Conservation (phyloP, 2,888 invertebrate genomes). For the Desoria tigrina region DNA sequence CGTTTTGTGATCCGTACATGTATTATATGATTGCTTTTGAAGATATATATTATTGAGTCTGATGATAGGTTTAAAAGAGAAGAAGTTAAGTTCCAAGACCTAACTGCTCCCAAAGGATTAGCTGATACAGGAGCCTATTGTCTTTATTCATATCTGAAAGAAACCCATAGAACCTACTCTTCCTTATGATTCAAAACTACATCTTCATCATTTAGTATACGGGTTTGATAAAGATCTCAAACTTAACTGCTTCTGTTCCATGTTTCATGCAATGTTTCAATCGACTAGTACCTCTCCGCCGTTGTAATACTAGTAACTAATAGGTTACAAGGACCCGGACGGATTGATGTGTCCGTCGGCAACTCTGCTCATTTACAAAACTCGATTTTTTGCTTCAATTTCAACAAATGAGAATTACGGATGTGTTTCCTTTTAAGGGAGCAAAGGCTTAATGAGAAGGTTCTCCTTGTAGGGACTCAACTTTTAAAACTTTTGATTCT, state of each 20-base stretch:
- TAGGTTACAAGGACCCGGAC: background rate
- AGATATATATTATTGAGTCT: background rate
- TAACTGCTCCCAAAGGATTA: no score
- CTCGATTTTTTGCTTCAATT: constrained; percentile 21
- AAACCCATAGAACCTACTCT: no score
- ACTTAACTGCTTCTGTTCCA: constrained; percentile 8
- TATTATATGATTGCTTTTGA: constrained; percentile 1
- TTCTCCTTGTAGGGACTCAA: constrained; percentile 24
- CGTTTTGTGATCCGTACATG: background rate
- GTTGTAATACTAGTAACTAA: background rate
- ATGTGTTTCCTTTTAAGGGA: constrained; percentile 23
- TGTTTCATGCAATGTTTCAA: no score
- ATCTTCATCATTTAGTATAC: no score
- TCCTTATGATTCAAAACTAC: no score
- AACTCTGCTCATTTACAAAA: background rate
- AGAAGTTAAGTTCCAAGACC: no score
- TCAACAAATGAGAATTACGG: constrained; percentile 10
- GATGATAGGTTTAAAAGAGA: no score
- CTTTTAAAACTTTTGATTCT: constrained; percentile 11
- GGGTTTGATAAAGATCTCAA: background rate
- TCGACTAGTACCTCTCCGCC: background rate
- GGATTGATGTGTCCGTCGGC: background rate
- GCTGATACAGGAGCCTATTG: constrained; percentile 1
- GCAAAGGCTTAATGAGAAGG: constrained; percentile 29
- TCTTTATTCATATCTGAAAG: background rate